phyloP scores from a whole-genome alignment of 2,888 invertebrate species.

The Quadriops clusia region DNA sequence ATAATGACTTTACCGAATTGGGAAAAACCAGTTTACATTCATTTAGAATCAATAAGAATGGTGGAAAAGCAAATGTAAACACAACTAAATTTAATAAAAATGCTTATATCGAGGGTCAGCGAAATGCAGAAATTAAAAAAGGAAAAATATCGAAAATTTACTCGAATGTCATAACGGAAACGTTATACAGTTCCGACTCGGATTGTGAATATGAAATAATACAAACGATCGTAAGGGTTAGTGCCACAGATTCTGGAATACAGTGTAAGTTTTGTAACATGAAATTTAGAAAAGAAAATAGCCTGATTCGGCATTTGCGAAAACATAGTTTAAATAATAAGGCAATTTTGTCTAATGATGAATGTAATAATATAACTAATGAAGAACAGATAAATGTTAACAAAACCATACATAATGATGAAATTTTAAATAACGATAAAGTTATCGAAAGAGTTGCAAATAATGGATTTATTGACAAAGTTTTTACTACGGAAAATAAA shows the following conservation, averaged over 20 bases:
- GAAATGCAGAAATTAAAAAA: neutral
- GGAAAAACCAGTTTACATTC: too few relatives aligned
- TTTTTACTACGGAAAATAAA: conserved; percentile 1
- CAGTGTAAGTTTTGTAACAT: conserved; percentile 14
- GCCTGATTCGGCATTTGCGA: conserved; percentile 9
- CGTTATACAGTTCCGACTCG: conserved; percentile 15
- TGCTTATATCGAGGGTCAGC: neutral
- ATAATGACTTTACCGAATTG: too few relatives aligned
- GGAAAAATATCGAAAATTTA: conserved; percentile 13
- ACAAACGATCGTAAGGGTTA: conserved; percentile 12
- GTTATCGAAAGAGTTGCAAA: conserved; percentile 2
- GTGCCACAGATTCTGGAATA: conserved; percentile 6
- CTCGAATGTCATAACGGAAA: conserved; percentile 11
- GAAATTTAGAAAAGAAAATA: conserved; percentile 10
- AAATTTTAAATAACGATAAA: conserved; percentile 3
- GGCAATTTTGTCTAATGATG: neutral
- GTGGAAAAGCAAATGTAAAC: too few relatives aligned
- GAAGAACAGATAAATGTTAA: conserved; percentile 3
- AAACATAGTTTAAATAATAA: conserved; percentile 2
- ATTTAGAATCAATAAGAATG: too few relatives aligned
- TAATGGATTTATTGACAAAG: conserved; percentile 2
- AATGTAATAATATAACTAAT: conserved; percentile 5
- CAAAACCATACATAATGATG: conserved; percentile 1
- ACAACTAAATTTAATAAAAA: too few relatives aligned
- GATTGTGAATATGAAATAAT: conserved; percentile 17